These are phyloP conservation scores for Urophycis tenuis DNA, from an alignment of 2,797 vertebrate species.

Conservation along the genomic window DNA sequence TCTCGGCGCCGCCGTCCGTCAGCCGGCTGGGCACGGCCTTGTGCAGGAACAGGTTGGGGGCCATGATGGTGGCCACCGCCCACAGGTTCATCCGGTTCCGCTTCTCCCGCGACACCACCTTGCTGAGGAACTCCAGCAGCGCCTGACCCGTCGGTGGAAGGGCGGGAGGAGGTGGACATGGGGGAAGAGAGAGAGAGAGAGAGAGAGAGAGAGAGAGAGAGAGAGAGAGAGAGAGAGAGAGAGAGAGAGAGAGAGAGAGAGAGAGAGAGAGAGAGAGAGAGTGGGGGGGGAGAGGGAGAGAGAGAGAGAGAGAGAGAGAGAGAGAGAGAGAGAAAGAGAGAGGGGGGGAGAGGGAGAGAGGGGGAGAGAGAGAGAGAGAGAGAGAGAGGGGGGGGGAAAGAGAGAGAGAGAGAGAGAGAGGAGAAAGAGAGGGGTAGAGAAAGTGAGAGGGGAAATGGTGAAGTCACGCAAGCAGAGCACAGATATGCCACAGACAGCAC, in stretches of 20 bases:
- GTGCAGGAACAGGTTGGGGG: slow-evolving; percentile 88
- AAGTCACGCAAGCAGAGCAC: neutral
- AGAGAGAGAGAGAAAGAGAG: neutral
- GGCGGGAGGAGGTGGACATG: neutral
- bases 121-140: slow-evolving; percentile 84
- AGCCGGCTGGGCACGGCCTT: slow-evolving; percentile 76
- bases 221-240: too few relatives aligned
- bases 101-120: slow-evolving; percentile 78
- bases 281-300: too few relatives aligned
- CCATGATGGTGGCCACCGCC: slow-evolving; percentile 91
- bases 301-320: too few relatives aligned
- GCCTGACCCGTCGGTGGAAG: slow-evolving; percentile 63
- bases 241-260: too few relatives aligned
- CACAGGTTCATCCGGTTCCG: slow-evolving; percentile 90
- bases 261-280: too few relatives aligned
- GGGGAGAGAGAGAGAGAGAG: too few relatives aligned
- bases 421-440: neutral
- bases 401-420: too few relatives aligned
- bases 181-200: too few relatives aligned
- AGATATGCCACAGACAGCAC: neutral
- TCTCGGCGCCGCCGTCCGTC: slow-evolving; percentile 78
- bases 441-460: neutral
- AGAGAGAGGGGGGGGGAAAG: too few relatives aligned
- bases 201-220: too few relatives aligned
- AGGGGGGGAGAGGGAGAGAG: too few relatives aligned